phyloP scores from a whole-genome alignment of 2,113 vertebrate genomes.

The Callipepla squamata region DNA sequence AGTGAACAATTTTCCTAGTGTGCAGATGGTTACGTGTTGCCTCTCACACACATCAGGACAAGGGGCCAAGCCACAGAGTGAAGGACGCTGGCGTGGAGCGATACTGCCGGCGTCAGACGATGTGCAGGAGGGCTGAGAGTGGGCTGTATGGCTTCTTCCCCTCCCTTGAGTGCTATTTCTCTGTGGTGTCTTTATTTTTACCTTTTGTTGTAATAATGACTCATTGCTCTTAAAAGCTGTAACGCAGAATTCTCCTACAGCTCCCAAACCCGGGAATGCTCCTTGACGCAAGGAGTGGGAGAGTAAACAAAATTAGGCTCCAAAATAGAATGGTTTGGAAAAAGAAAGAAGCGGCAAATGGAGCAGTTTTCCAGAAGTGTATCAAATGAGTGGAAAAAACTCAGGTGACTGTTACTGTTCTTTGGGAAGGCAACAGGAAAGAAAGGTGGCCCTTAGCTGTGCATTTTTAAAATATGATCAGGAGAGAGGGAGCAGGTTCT shows the following conservation, averaged over 20 bases:
- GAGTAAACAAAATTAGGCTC: not conserved
- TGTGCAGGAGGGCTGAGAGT: not conserved
- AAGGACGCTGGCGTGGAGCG: not conserved
- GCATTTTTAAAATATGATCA: not conserved
- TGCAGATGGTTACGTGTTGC: not conserved
- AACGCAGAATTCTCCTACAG: not conserved
- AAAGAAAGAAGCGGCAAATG: not conserved
- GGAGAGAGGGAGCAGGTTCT: not conserved
- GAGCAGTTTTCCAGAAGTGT: not conserved
- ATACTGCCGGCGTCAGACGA: not conserved
- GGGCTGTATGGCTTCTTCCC: not conserved
- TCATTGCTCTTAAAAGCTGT: slow-evolving; percentile 25
- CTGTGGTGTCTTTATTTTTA: not conserved
- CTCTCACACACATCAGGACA: not conserved
- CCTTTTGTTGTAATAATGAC: slow-evolving; percentile 31
- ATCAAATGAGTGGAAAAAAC: not conserved
- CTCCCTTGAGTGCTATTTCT: not conserved
- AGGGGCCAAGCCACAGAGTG: not conserved
- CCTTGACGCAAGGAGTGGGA: not conserved
- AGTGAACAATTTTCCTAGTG: not conserved
- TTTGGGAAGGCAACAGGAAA: not conserved
- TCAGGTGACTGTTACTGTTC: not conserved
- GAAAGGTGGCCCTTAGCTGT: not conserved
- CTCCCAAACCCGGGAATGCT: not conserved
- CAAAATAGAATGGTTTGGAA: not conserved